phyloP scores from a whole-genome alignment of 2,888 invertebrate genomes.

The Tricholauxania praeusta region DNA sequence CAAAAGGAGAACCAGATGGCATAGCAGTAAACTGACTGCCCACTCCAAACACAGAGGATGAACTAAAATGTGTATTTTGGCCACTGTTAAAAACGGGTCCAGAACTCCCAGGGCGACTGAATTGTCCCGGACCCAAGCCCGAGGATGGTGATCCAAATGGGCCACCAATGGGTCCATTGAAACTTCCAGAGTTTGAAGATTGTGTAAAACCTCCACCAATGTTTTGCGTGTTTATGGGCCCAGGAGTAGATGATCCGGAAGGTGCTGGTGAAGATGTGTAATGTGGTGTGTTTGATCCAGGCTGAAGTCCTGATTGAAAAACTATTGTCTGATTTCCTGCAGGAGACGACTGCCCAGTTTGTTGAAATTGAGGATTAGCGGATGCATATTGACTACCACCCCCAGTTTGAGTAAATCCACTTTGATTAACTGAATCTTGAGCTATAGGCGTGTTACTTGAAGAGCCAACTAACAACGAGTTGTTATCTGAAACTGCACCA shows the following conservation, averaged over 20 bases:
- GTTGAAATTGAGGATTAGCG: slow-evolving; percentile 74
- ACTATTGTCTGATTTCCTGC: slow-evolving; percentile 74
- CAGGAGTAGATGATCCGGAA: slow-evolving; percentile 85
- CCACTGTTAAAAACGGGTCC: slow-evolving; percentile 76
- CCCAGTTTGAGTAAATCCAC: slow-evolving; percentile 71
- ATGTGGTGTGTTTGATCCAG: slow-evolving; percentile 82
- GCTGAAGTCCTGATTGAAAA: slow-evolving; percentile 79
- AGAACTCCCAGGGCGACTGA: slow-evolving; percentile 76
- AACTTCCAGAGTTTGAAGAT: slow-evolving; percentile 71
- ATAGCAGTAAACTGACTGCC: slow-evolving; percentile 77
- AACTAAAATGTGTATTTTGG: slow-evolving; percentile 66
- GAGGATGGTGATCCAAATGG: slow-evolving; percentile 79
- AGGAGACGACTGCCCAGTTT: slow-evolving; percentile 81
- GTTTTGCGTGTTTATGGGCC: slow-evolving; percentile 76
- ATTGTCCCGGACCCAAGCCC: slow-evolving; percentile 72
- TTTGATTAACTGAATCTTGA: slow-evolving; percentile 74
- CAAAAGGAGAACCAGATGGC: slow-evolving; percentile 79
- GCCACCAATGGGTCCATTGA: slow-evolving; percentile 77
- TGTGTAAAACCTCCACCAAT: slow-evolving; percentile 71
- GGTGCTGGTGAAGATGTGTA: slow-evolving; percentile 90
- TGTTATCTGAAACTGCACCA: slow-evolving; percentile 77
- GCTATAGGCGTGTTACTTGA: slow-evolving; percentile 74
- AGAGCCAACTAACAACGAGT: slow-evolving; percentile 73
- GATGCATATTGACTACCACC: slow-evolving; percentile 69
- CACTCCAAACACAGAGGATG: slow-evolving; percentile 71